Percentiles rank a stretch among this genome's conserved stretches.
Conservation (phyloP, 2,888 invertebrate genomes). For the Callyntrura sp. region DNA sequence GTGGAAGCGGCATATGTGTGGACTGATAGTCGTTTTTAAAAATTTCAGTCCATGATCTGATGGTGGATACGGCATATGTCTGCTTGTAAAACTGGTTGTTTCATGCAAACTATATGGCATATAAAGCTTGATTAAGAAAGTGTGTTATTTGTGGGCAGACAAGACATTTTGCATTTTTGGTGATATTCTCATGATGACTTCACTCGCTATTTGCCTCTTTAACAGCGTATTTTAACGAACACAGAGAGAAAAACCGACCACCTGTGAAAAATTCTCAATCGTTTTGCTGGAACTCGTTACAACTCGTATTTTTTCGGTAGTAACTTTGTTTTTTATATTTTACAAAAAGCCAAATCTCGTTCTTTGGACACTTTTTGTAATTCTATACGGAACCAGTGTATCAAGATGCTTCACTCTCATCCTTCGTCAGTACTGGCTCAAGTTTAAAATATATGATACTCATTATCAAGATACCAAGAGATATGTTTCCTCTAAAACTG, state of each 20-base stretch:
- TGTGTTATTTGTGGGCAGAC: constrained; percentile 26
- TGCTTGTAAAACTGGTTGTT: constrained; percentile 56
- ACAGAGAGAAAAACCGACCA: constrained; percentile 20
- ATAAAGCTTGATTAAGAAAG: constrained; percentile 40
- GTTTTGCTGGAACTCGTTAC: not conserved
- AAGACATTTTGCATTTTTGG: constrained; percentile 33
- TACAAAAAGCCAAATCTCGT: not conserved
- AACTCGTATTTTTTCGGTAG: constrained; percentile 33
- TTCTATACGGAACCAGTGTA: not conserved
- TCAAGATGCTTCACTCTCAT: not conserved
- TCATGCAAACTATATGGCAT: not conserved
- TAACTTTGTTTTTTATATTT: not conserved
- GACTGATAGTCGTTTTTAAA: not conserved
- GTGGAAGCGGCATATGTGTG: too few relatives aligned
- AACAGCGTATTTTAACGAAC: not conserved
- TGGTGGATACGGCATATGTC: constrained; percentile 7
- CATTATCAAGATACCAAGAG: too few relatives aligned
- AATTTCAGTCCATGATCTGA: constrained; percentile 1
- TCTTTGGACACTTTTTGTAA: not conserved
- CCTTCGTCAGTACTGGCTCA: too few relatives aligned
- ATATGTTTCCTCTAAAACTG: not conserved
- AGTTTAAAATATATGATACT: too few relatives aligned
- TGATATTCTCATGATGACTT: constrained; percentile 50
- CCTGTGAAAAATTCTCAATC: not conserved
- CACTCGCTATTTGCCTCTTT: constrained; percentile 9